Evolutionary conservation across 2,797 vertebrate species (phyloP).

Genomic region (Poecile montanus): DNA sequence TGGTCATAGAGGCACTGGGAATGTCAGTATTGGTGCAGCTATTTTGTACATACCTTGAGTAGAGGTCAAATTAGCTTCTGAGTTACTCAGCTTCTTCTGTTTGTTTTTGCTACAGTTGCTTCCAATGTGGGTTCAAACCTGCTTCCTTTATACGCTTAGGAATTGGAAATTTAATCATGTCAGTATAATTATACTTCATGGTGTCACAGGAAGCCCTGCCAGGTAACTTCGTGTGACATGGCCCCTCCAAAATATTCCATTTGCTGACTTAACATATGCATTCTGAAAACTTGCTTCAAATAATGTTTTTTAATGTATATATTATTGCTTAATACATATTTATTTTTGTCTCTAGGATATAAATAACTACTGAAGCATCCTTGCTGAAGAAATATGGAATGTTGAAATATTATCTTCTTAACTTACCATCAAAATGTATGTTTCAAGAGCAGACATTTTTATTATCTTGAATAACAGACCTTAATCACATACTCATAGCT

Average conservation of each 20-base stretch:
- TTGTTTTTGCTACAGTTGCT: not conserved
- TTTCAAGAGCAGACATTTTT: not conserved
- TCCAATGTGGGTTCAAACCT: not conserved
- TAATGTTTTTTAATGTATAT: not conserved
- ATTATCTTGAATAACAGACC: not conserved
- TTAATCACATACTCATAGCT: not conserved
- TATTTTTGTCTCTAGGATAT: not conserved
- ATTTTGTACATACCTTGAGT: not conserved
- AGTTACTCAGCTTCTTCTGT: not conserved
- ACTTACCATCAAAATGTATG: not conserved
- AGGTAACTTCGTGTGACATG: not conserved
- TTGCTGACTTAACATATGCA: not conserved
- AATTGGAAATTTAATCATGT: slow-evolving; percentile 18
- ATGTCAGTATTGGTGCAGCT: not conserved
- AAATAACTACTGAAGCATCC: not conserved
- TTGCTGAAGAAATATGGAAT: not conserved
- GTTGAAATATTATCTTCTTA: not conserved
- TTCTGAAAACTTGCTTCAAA: not conserved
- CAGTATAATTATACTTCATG: not conserved
- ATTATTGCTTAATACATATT: not conserved
- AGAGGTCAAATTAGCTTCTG: not conserved
- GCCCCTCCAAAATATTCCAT: not conserved
- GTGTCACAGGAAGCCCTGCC: not conserved
- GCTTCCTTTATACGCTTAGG: not conserved
- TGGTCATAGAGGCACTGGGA: not conserved